Evolutionary conservation across 2,888 invertebrate species (phyloP).

Genomic region (Trissonchulus latispiculum): DNA sequence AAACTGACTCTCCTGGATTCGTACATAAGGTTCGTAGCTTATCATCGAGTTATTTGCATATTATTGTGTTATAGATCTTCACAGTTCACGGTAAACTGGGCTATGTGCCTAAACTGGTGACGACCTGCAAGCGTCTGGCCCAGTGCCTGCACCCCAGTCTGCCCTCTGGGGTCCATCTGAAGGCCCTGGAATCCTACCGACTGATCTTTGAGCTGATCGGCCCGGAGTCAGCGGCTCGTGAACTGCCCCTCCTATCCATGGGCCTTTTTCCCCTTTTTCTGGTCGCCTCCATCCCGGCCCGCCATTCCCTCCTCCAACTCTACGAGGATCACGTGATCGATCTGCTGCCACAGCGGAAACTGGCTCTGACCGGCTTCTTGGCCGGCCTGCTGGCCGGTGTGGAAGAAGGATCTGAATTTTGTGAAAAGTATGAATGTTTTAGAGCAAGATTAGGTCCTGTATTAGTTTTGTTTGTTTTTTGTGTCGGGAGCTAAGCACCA

Average conservation of each 20-base stretch:
- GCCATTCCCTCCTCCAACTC: constrained; percentile 65
- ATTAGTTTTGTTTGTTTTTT: too few relatives aligned
- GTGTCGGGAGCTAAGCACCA: too few relatives aligned
- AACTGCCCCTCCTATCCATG: constrained; percentile 44
- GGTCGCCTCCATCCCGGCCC: constrained; percentile 78
- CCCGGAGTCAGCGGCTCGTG: constrained; percentile 16
- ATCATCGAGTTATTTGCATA: neutral
- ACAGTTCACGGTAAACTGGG: constrained; percentile 67
- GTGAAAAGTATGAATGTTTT: constrained; percentile 26
- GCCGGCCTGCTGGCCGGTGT: constrained; percentile 70
- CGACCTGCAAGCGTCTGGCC: constrained; percentile 75
- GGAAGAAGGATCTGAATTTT: constrained; percentile 44
- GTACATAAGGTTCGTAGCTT: too few relatives aligned
- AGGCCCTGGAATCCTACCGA: constrained; percentile 79
- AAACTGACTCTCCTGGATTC: too few relatives aligned
- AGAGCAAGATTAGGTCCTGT: too few relatives aligned
- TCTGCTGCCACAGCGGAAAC: constrained; percentile 62
- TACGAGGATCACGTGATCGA: constrained; percentile 79
- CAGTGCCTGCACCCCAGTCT: constrained; percentile 87
- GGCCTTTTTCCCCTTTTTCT: constrained; percentile 78
- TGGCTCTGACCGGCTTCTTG: constrained; percentile 74
- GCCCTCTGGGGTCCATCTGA: constrained; percentile 79
- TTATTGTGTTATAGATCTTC: constrained; percentile 57
- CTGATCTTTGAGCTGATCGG: constrained; percentile 80
- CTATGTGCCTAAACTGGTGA: constrained; percentile 71